Evolutionary conservation across 1,140 invertebrate species (phyloP), one percentile per base, ranked within the genome.

Genomic region (Drosophila yakuba): DNA sequence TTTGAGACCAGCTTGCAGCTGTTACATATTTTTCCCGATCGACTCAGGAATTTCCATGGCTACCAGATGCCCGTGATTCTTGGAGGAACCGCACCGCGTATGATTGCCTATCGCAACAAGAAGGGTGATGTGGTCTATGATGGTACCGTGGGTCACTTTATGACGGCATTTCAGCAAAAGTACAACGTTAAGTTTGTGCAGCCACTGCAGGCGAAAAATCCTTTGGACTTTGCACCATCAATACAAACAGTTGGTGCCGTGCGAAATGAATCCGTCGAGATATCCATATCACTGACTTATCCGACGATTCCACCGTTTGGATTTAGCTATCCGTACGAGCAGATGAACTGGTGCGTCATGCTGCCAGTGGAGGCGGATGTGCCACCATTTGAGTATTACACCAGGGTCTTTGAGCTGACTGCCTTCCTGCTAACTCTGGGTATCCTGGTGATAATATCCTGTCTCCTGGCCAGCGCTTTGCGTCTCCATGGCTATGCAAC

Each of bases 331-430:
- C 86, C 90, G 0, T 90, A 78, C 10, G 90, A 91, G 32, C 80
- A 77, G 17, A 25, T 83, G 44, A 74, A 89, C 35, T 91, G 76
- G 74, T 91, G 90, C 17, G 17, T 91, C 1, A 77, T 90, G 83
- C 36, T 90, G 55, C 90, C 90, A 0, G 50, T 91, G 6, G 90
- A 91, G 57, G 48, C 83, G 0, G 81, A 91, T 64, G 69, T 91
- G 2, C 83, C 90, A 1, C 68, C 69, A 12, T 39, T 78, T 7
- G 74, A 91, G 38, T 91, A 83, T 28, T 91, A 91, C 10, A 61
- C 80, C 4, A 68, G 61, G 6, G 90, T 91, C 1, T 91, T 91
- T 39, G 74, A 91, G 12, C 57, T 80, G 12, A 11, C 58, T 0
- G 75, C 90, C 8, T 91, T 91, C 44, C 17, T 91, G 4, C 10